These are phyloP conservation scores for Vipera ursinii DNA, from an alignment of 2,797 vertebrate genomes.

Conservation along the genomic window DNA sequence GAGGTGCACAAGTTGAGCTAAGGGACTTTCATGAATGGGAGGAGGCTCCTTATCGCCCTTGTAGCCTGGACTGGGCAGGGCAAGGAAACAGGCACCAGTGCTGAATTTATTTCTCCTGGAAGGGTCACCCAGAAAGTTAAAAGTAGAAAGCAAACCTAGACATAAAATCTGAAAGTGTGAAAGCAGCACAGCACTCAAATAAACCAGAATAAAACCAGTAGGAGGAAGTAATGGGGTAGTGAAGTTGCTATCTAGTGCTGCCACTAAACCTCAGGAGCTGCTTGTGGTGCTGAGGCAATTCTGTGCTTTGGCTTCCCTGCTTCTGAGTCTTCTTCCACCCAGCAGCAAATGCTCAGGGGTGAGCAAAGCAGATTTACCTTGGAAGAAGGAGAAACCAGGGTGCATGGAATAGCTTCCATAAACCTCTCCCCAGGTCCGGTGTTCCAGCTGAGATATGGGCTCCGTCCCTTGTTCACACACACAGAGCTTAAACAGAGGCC, in stretches of 20 bases:
- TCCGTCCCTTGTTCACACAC: not conserved
- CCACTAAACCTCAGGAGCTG: not conserved
- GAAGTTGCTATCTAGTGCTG: not conserved
- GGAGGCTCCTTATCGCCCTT: not conserved
- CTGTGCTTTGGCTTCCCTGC: not conserved
- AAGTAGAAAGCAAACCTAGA: not conserved
- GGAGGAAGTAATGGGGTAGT: not conserved
- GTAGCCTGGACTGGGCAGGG: not conserved
- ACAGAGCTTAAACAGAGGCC: not conserved
- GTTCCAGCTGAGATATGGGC: not conserved
- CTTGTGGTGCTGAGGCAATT: not conserved
- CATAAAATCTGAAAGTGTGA: not conserved
- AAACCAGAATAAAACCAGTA: not conserved
- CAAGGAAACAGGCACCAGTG: not conserved
- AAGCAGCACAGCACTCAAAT: not conserved
- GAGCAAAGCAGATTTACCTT: not conserved
- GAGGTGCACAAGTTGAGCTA: not conserved
- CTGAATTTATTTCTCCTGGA: not conserved
- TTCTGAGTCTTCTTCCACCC: not conserved
- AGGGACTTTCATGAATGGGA: not conserved
- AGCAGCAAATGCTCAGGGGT: not conserved
- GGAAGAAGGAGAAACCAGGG: not conserved
- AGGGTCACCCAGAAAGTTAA: not conserved
- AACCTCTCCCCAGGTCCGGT: not conserved
- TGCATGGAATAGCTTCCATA: not conserved